Percentiles rank a stretch among this genome's conserved stretches.
Conservation (phyloP, 2,113 vertebrate species). For the Clinocottus analis region DNA sequence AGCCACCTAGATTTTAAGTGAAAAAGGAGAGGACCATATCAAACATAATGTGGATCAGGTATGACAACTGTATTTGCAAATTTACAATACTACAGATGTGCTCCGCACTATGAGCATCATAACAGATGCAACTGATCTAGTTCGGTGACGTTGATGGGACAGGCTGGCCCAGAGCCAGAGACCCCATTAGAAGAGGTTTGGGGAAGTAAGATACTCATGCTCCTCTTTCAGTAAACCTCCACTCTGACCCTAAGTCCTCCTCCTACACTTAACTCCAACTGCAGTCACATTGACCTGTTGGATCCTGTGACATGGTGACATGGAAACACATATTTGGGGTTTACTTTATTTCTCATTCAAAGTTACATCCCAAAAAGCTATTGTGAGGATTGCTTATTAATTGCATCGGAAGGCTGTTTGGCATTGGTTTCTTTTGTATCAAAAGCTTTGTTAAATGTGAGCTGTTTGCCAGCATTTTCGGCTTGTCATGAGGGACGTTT, state of each 20-base stretch:
- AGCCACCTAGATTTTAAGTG: neutral
- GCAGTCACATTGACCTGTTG: constrained; percentile 38
- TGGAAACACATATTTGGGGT: neutral
- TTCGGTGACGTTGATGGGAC: constrained; percentile 33
- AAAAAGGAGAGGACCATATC: neutral
- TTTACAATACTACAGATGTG: constrained; percentile 12
- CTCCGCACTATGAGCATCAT: constrained; percentile 6
- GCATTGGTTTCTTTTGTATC: constrained; percentile 50
- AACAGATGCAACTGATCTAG: constrained; percentile 34
- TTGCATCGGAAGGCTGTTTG: constrained; percentile 13
- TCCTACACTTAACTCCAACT: constrained; percentile 25
- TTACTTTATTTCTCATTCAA: neutral
- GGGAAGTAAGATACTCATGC: constrained; percentile 30
- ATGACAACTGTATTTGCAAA: constrained; percentile 6
- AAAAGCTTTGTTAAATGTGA: constrained; percentile 43
- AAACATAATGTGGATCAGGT: neutral
- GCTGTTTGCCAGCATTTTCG: constrained; percentile 39
- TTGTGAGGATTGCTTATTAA: neutral
- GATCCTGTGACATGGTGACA: neutral
- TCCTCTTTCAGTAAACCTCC: constrained; percentile 35
- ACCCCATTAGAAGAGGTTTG: constrained; percentile 54
- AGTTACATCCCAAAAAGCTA: neutral
- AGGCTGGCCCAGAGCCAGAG: constrained; percentile 42
- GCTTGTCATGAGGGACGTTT: constrained; percentile 55
- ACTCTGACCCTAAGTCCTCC: constrained; percentile 32